Evolutionary conservation across 1,140 invertebrate genomes (phyloP), one percentile per base, ranked within the genome.

Genomic region (Lineus longissimus): DNA sequence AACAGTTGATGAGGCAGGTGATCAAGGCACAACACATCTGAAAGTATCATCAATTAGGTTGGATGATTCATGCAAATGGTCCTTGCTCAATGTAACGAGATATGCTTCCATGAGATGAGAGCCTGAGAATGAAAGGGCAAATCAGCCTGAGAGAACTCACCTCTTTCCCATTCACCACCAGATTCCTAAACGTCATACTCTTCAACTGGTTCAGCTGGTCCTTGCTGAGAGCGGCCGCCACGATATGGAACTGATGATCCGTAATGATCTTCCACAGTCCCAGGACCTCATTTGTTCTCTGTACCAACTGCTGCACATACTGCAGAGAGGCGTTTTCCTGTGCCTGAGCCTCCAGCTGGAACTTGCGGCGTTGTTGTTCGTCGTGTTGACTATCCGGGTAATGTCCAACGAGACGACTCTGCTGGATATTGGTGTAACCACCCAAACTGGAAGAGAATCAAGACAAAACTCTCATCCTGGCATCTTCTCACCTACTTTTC

Each of bases 201-300:
- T 84, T 78, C 66, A 91, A 81, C 66, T 87, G 85, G 73, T 85
- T 84, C 58, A 88, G 84, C 63, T 87, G 82, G 58, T 75, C 82
- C 73, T 86, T 86, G 41, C 85, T 85, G 9, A 93, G 72, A 27
- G 78, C 70, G 9, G 76, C 71, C 13, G 82, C 88, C 55, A 98
- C 86, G 30, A 89, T 84, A 74, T 95, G 90, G 74, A 98, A 91
- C 75, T 95, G 90, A 81, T 98, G 94, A 74, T 97, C 93, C 73
- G 89, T 91, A 0, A 98, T 80, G 43, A 98, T 89, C 75, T 91
- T 91, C 93, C 94, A 96, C n/a, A 98, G 82, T 29, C 91, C 91
- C 36, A 98, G 81, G 69, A 96, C 91, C 84, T 99, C 94, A 73
- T 90, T 90, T 2, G 90, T 86, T 75, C 93, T 88, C 62, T 86